Evolutionary conservation across 2,113 vertebrate species (phyloP).

Genomic region (Albula glossodonta): DNA sequence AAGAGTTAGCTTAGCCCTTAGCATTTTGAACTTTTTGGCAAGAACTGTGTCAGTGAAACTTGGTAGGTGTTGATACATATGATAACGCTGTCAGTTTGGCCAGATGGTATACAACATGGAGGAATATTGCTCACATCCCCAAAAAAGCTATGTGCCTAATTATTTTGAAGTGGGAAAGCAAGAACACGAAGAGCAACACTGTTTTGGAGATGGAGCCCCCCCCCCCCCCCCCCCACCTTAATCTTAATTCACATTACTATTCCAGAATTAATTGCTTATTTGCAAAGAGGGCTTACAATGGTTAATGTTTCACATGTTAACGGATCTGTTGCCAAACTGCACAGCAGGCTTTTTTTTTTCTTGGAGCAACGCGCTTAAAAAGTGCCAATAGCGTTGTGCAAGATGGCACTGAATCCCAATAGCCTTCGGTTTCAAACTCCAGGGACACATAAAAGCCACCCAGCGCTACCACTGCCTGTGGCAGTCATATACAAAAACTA

Average conservation of each 20-base stretch:
- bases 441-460: not conserved
- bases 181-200: not conserved
- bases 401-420: not conserved
- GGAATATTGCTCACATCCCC: no score
- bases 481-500: not conserved
- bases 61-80: no score
- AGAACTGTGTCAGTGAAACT: no score
- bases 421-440: not conserved
- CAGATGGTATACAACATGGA: no score
- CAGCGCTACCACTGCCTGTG: not conserved
- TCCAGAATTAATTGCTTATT: constrained; percentile 6
- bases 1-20: no score
- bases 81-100: no score
- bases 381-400: not conserved
- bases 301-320: not conserved
- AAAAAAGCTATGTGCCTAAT: no score
- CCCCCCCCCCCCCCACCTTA: not conserved
- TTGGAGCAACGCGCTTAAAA: no score
- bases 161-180: no score
- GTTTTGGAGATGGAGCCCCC: not conserved
- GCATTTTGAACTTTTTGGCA: no score
- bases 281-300: not conserved
- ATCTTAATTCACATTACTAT: not conserved
- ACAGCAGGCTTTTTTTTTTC: not conserved
- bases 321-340: not conserved